Evolutionary conservation across 2,113 vertebrate species (phyloP).

Genomic region (Xyliphius kryptos): DNA sequence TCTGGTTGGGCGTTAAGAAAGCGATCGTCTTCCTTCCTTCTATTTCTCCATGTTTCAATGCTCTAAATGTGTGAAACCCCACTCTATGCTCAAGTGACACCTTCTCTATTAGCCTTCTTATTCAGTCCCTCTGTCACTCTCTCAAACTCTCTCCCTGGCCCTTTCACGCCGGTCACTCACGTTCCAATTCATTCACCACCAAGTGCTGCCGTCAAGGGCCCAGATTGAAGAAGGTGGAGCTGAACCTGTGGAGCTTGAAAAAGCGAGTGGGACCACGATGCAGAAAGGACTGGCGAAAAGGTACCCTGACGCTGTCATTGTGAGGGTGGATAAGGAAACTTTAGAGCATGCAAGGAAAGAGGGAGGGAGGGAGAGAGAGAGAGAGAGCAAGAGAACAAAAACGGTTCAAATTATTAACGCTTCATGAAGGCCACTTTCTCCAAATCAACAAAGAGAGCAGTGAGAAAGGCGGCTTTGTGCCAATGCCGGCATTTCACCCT

Average conservation of each 20-base stretch:
- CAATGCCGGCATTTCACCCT: constrained; percentile 69
- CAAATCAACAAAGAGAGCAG: constrained; percentile 67
- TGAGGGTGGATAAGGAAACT: constrained; percentile 39
- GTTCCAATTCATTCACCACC: constrained; percentile 74
- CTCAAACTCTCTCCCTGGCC: constrained; percentile 41
- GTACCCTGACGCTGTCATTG: constrained; percentile 47
- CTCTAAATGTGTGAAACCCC: constrained; percentile 52
- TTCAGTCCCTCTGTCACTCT: constrained; percentile 40
- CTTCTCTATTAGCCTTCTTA: constrained; percentile 51
- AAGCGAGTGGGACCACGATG: constrained; percentile 53
- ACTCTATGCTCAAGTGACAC: constrained; percentile 59
- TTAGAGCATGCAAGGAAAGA: constrained; percentile 29
- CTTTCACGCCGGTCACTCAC: constrained; percentile 67
- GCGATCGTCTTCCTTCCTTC: constrained; percentile 47
- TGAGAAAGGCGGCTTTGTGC: constrained; percentile 26
- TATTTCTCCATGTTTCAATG: constrained; percentile 36
- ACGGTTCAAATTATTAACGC: constrained; percentile 55
- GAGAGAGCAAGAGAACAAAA: constrained; percentile 13
- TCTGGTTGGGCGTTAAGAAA: constrained; percentile 12
- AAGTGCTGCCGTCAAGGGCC: constrained; percentile 63
- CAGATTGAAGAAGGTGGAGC: constrained; percentile 68
- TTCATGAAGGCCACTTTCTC: constrained; percentile 37
- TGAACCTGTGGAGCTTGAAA: constrained; percentile 60
- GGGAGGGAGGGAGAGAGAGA: constrained; percentile 37
- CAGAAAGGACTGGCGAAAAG: constrained; percentile 40